Evolutionary conservation across 2,888 invertebrate species (phyloP), one percentile per base, ranked within the genome.

Genomic region (Chrysina gloriosa): DNA sequence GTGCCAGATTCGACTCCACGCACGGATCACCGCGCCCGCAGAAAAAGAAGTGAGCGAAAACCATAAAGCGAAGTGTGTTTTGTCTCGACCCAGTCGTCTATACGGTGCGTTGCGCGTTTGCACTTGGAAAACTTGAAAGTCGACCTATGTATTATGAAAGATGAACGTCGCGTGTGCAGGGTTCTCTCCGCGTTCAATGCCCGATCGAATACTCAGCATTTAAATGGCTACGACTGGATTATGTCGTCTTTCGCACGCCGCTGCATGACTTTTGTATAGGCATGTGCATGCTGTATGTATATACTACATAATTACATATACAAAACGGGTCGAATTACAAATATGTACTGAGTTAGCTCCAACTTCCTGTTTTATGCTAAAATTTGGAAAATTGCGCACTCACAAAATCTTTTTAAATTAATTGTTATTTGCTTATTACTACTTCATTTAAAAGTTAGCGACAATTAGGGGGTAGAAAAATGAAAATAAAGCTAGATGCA

Each of bases 121-220:
- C 69, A 72, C 70, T 72, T 65, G 70, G 69, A 67, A 69, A 72
- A 72, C 72, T 70, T 72, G 72, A 70, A 72, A 72, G 72, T 70
- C 70, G 70, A 72, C 70, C 70, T 70, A 45, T 21, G 19, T 21
- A 72, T 72, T 72, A 72, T 70, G 69, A 71, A 71, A 70, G 71
- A 71, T 70, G 71, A 70, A 64, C 67, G 65, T 71, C 71, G 42
- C 64, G 36, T 67, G 52, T 52, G 52, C 52, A 52, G 52, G 31
- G 52, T 31, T 31, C 31, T 52, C 71, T 68, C 66, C 54, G 67
- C 71, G 70, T 71, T 71, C 71, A 71, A 70, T 71, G 71, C 69
- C 71, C 71, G 68, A 64, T 70, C 67, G 50, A 39, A 48, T 31
- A 48, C 48, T 50, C 48, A 50, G 48, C 25, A 65, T 65, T 65